These are phyloP conservation scores for Tetraneura akinire DNA, from an alignment of 1,140 invertebrate species.

Conservation along the genomic window DNA sequence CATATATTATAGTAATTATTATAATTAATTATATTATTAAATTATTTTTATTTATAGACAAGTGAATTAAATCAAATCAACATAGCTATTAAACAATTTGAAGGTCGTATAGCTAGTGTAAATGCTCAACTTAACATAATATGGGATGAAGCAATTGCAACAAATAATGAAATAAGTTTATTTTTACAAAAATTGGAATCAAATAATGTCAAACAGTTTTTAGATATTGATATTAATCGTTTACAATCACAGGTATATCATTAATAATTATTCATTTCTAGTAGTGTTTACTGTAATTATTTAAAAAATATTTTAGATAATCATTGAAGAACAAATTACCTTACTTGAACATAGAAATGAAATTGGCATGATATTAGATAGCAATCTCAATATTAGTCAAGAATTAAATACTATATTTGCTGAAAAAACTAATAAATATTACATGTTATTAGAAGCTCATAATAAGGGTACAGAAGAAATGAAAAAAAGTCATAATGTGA, in stretches of 20 bases:
- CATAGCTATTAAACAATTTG: conserved; percentile 43
- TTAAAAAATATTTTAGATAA: neutral
- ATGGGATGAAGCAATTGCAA: conserved; percentile 41
- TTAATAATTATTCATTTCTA: neutral
- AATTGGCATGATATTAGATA: conserved; percentile 43
- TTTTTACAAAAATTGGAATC: conserved; percentile 33
- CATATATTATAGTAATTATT: neutral
- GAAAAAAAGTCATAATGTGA: conserved; percentile 41
- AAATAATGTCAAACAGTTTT: conserved; percentile 47
- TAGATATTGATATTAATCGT: conserved; percentile 26
- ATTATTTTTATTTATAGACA: conserved; percentile 1
- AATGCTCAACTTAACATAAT: conserved; percentile 48
- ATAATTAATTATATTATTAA: neutral
- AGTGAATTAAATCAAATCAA: conserved; percentile 44
- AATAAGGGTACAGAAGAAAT: conserved; percentile 45
- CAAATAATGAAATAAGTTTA: conserved; percentile 20
- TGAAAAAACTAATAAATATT: conserved; percentile 42
- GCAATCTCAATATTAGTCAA: conserved; percentile 35
- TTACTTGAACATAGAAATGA: conserved; percentile 45
- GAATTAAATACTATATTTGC: conserved; percentile 36
- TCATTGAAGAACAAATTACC: neutral
- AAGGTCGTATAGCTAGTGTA: conserved; percentile 43
- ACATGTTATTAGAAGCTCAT: conserved; percentile 33
- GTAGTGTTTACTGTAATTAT: neutral
- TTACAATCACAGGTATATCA: conserved; percentile 11